Conservation (phyloP, 2,113 vertebrate species). For the Peromyscus leucopus region DNA sequence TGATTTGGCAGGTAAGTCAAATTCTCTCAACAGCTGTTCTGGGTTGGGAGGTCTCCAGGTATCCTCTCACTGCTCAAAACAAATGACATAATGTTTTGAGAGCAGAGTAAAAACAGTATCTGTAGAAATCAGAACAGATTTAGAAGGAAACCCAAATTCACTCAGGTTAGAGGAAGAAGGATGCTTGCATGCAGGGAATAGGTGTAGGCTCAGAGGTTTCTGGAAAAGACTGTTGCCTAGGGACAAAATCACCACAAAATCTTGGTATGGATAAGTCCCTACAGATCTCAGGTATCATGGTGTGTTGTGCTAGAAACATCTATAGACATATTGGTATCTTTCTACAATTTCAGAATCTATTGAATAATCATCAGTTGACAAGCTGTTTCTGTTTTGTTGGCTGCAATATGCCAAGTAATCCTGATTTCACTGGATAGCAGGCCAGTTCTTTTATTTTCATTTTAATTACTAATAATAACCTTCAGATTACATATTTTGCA, state of each 20-base stretch:
- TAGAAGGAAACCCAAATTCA: neutral
- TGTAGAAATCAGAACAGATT: neutral
- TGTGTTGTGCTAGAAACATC: neutral
- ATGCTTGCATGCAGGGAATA: neutral
- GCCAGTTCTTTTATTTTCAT: neutral
- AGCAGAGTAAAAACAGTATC: neutral
- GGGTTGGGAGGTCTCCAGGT: neutral
- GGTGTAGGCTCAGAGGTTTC: neutral
- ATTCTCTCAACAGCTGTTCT: neutral
- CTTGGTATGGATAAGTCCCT: neutral
- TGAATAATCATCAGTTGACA: neutral
- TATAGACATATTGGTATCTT: neutral
- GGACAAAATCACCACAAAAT: constrained; percentile 21
- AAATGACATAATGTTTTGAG: neutral
- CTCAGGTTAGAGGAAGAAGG: neutral
- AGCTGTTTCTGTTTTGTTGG: neutral
- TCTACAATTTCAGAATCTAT: neutral
- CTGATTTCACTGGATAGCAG: neutral
- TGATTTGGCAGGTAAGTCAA: neutral
- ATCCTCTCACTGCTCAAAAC: neutral
- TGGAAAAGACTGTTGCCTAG: constrained; percentile 7
- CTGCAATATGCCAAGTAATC: neutral
- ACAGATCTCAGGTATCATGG: neutral
- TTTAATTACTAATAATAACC: neutral
- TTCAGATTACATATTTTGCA: neutral